Conservation (phyloP, 2,797 vertebrate genomes). For the Yasuhikotakia modesta region DNA sequence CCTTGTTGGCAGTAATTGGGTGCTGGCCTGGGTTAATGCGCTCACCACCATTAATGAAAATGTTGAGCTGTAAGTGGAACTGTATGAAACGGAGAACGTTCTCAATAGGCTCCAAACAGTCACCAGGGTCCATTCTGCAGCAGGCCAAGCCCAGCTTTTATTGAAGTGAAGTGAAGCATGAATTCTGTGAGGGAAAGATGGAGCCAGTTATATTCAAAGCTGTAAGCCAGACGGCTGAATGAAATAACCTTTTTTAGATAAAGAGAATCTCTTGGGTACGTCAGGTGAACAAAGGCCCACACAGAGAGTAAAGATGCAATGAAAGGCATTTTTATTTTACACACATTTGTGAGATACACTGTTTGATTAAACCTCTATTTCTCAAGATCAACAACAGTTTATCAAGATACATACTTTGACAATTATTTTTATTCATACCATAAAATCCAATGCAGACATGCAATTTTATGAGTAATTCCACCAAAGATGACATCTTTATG, state of each 20-base stretch:
- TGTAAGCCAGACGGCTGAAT: slow-evolving; percentile 93
- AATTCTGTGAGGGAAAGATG: slow-evolving; percentile 94
- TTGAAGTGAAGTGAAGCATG: slow-evolving; percentile 98
- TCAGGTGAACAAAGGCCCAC: slow-evolving; percentile 90
- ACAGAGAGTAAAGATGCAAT: slow-evolving; percentile 87
- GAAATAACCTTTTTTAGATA: slow-evolving; percentile 96
- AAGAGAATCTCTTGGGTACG: slow-evolving; percentile 92
- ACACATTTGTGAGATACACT: slow-evolving; percentile 12
- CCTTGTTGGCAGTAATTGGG: slow-evolving; percentile 99
- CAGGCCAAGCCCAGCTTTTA: slow-evolving; percentile 84
- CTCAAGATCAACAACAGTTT: background rate
- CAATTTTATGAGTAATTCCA: background rate
- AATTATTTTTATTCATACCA: background rate
- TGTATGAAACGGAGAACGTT: slow-evolving; percentile 97
- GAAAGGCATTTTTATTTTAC: slow-evolving; percentile 77
- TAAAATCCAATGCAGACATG: background rate
- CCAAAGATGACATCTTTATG: background rate
- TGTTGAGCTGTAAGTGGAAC: slow-evolving; percentile 96
- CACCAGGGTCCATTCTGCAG: slow-evolving; percentile 89
- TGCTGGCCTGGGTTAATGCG: slow-evolving; percentile 99
- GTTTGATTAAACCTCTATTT: slow-evolving; percentile 29
- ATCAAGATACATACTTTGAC: background rate
- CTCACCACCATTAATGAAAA: slow-evolving; percentile 99
- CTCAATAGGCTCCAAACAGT: slow-evolving; percentile 91
- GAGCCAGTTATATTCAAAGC: slow-evolving; percentile 99